Evolutionary conservation across 2,113 vertebrate species (phyloP), one percentile per base, ranked within the genome.

Genomic region (Polypterus bichir): DNA sequence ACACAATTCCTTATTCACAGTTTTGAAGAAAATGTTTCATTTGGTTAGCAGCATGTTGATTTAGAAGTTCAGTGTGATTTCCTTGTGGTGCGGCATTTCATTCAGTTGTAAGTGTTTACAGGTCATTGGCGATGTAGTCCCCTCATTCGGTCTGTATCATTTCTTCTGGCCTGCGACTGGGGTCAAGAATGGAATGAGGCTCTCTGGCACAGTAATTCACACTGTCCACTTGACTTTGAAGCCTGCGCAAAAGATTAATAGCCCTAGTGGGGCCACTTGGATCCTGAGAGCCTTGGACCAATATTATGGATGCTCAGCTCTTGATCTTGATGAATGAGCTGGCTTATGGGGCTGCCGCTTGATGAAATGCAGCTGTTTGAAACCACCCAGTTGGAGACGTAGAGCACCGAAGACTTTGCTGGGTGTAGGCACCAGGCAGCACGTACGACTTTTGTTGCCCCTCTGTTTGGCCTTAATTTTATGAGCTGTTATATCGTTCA

Each of bases 321-420:
- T 27, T 5, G 44, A 9, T 27, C 56, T 2, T 44, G 56, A 57
- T 57, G 56, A 57, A 57, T 9, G 49, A 51, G 49, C 49, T 9
- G 9, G 49, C 6, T 51, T 9, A 9, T 51, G 49, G 6, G 27
- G 56, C 56, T 45, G 4, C 3, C 4, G 45, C 11, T 6, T 62
- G 56, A 47, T 49, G 51, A 46, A 44, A 44, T 27, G 44, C 51
- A 62, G 60, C 60, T 62, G 60, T 54, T 9, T 8, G 27, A 8
- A 49, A 45, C 60, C 60, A 44, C 27, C 27, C 4, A 57, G 56
- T 5, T 45, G 46, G 56, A 51, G 9, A 51, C 9, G 9, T 51
- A 7, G 9, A 2, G 49, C 49, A 6, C 49, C 49, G 27, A 27
- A 27, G 27, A 27, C 27, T 27, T 27, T 27, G 27, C 27, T 27